A percentile compares a stretch with the other conserved stretches of the same genome.
Evolutionary conservation across 53 echinoderm and acorn worm species (phyloP).

Genomic region (Hippasteria phrygiana): DNA sequence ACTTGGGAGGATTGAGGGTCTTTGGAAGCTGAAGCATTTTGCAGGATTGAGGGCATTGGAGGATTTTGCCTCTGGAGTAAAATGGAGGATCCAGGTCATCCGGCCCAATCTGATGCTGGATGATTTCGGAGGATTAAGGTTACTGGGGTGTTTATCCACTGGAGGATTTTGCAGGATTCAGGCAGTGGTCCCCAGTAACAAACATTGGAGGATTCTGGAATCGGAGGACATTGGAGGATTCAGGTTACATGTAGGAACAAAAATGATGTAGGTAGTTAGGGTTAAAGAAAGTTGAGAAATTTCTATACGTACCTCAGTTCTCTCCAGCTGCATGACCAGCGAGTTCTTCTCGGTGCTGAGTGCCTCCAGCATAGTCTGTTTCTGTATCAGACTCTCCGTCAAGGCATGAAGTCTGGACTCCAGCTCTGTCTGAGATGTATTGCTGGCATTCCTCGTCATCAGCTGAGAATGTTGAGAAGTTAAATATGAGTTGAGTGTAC

Average conservation of each 20-base stretch:
- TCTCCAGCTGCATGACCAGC: constrained; percentile 86
- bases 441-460: constrained; percentile 80
- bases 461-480: constrained; percentile 60
- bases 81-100: no score
- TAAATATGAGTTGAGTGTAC: neutral
- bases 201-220: no score
- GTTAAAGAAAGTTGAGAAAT: neutral
- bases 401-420: constrained; percentile 88
- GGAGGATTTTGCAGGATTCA: neutral
- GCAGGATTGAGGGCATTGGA: no score
- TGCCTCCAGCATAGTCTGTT: constrained; percentile 96
- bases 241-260: no score
- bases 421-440: constrained; percentile 85
- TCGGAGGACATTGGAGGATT: no score
- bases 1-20: no score
- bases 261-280: no score
- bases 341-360: constrained; percentile 99
- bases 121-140: no score
- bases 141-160: neutral
- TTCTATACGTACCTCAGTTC: constrained; percentile 73
- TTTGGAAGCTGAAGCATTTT: no score
- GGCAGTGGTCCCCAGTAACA: no score
- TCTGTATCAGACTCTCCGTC: constrained; percentile 97
- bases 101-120: no score
- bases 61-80: no score